phyloP scores from a whole-genome alignment of 2,888 invertebrate genomes.

The Ariolimax columbianus region DNA sequence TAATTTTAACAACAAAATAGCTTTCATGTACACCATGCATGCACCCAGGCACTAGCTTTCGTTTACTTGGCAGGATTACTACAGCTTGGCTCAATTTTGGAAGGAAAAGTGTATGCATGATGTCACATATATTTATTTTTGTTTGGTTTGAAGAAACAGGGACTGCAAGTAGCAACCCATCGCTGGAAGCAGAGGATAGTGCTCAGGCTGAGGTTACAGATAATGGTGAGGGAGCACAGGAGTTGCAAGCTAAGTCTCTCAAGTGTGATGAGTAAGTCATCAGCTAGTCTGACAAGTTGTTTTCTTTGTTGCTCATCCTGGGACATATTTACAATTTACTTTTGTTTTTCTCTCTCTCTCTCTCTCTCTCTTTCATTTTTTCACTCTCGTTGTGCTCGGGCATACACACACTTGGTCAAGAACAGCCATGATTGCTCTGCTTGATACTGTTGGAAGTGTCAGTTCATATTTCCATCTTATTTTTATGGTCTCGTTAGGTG shows the following conservation, averaged over 20 bases:
- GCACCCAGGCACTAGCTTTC: too few relatives aligned
- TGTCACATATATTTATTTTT: not conserved
- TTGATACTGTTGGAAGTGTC: too few relatives aligned
- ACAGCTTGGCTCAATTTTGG: not conserved
- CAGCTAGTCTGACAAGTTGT: not conserved
- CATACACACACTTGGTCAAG: not conserved
- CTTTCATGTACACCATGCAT: too few relatives aligned
- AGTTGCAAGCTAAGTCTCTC: constrained; percentile 85
- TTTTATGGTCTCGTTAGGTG: too few relatives aligned
- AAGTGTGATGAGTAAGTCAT: constrained; percentile 89
- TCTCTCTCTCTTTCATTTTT: not conserved
- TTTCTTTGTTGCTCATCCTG: not conserved
- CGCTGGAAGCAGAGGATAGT: constrained; percentile 1
- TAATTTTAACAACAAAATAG: too few relatives aligned
- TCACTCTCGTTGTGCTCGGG: not conserved
- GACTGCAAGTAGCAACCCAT: not conserved
- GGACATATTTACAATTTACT: not conserved
- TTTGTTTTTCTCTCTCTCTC: not conserved
- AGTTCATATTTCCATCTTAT: too few relatives aligned
- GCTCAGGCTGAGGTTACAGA: not conserved
- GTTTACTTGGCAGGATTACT: not conserved
- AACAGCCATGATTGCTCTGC: too few relatives aligned
- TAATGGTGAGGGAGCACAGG: not conserved
- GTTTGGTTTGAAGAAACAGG: not conserved
- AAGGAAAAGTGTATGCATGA: not conserved